A percentile compares a stretch with the other conserved stretches of the same genome.
phyloP scores from a whole-genome alignment of 1,140 invertebrate species.

The Drosophila orena region DNA sequence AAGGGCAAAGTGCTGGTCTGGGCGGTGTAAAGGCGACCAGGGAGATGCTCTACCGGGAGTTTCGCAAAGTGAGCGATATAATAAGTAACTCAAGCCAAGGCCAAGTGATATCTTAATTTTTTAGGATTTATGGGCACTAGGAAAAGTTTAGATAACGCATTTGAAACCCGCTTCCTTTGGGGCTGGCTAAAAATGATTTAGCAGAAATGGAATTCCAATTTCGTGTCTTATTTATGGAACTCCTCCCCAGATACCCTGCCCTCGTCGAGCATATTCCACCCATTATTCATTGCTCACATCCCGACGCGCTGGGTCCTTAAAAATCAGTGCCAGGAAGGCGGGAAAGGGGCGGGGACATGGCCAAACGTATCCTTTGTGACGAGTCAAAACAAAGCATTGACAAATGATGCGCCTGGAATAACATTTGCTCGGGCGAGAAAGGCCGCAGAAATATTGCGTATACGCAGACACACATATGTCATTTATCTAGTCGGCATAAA shows the following conservation, averaged over 20 bases:
- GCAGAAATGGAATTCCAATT: conserved; percentile 18
- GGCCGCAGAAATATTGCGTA: conserved; percentile 55
- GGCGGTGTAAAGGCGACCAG: conserved; percentile 5
- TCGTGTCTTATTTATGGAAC: conserved; percentile 10
- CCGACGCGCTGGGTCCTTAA: conserved; percentile 11
- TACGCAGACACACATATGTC: conserved; percentile 59
- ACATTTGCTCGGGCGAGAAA: conserved; percentile 40
- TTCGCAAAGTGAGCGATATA: neutral
- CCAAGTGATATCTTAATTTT: too few species aligned
- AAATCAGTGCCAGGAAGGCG: conserved; percentile 33
- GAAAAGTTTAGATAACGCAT: too few species aligned
- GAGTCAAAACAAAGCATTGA: conserved; percentile 64
- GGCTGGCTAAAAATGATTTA: conserved; percentile 21
- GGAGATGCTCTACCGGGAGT: conserved; percentile 16
- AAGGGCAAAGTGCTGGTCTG: conserved; percentile 15
- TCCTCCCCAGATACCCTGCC: conserved; percentile 22
- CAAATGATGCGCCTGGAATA: conserved; percentile 65
- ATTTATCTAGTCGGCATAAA: conserved; percentile 54
- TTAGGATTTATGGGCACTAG: too few species aligned
- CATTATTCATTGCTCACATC: conserved; percentile 24
- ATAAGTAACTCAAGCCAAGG: neutral
- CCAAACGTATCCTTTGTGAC: conserved; percentile 22
- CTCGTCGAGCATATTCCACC: conserved; percentile 1
- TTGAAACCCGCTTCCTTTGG: neutral
- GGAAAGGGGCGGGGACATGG: neutral